A percentile compares a stretch with the other conserved stretches of the same genome.
Evolutionary conservation across 2,888 invertebrate genomes (phyloP).

Genomic region (Tuta absoluta): DNA sequence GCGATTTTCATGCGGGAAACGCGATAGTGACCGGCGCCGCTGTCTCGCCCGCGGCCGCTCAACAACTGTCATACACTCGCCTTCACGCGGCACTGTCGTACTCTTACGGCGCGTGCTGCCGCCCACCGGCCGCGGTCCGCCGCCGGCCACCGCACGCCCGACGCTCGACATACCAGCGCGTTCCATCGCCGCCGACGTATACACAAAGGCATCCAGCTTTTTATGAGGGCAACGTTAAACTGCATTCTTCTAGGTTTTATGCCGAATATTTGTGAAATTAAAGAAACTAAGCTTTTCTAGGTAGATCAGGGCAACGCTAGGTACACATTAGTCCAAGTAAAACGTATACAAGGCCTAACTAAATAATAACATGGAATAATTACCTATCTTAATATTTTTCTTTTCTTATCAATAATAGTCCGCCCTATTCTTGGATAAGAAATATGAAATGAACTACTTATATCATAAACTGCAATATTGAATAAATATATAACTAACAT

Average conservation of each 20-base stretch:
- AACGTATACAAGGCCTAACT: no score
- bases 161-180: neutral
- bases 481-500: no score
- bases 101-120: conserved; percentile 30
- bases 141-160: neutral
- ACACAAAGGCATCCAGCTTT: conserved; percentile 10
- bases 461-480: no score
- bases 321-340: neutral
- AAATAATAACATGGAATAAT: no score
- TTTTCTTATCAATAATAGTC: no score
- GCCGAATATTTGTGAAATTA: neutral
- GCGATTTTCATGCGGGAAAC: conserved; percentile 79
- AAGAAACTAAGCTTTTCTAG: neutral
- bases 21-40: conserved; percentile 73
- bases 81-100: conserved; percentile 36
- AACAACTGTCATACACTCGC: conserved; percentile 61
- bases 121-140: conserved; percentile 23
- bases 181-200: neutral
- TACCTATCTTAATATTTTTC: no score
- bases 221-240: neutral
- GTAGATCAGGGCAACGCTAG: neutral
- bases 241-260: conserved; percentile 5
- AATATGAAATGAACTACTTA: no score
- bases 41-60: conserved; percentile 69
- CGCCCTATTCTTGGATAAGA: no score